Conservation (phyloP, 1,140 invertebrate genomes). For the Bombus polaris region DNA sequence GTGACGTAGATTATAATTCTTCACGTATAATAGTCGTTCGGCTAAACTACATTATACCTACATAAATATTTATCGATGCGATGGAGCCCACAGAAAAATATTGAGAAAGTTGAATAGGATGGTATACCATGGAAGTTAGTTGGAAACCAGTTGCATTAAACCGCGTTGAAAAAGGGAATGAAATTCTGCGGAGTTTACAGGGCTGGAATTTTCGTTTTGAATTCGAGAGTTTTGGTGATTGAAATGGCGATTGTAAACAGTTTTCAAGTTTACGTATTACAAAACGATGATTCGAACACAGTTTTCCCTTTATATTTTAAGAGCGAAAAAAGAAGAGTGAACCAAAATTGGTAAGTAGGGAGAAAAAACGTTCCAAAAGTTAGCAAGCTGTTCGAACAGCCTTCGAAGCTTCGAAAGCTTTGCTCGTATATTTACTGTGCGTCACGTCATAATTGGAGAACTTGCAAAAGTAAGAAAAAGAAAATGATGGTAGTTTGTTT, state of each 20-base stretch:
- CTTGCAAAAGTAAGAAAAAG: not conserved
- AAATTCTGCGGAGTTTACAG: not conserved
- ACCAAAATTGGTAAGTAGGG: not conserved
- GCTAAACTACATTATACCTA: not conserved
- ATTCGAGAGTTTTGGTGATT: not conserved
- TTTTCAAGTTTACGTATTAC: not conserved
- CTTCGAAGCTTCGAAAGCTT: not conserved
- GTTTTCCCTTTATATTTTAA: not conserved
- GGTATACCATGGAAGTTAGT: too few species aligned
- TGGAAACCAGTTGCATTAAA: not conserved
- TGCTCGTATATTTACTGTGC: too few species aligned
- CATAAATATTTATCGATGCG: not conserved
- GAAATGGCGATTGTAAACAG: not conserved
- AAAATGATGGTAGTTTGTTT: not conserved
- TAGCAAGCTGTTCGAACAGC: too few species aligned
- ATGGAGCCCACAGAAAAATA: not conserved
- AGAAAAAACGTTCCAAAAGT: not conserved
- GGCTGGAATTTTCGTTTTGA: not conserved
- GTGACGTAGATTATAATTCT: not conserved
- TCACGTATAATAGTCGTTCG: not conserved
- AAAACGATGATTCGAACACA: not conserved
- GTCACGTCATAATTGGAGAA: not conserved
- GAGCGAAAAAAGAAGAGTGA: too few species aligned
- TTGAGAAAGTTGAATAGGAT: not conserved
- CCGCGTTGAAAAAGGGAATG: not conserved